A percentile compares a stretch with the other conserved stretches of the same genome.
Evolutionary conservation across 2,113 vertebrate genomes (phyloP).

Genomic region (Lampris megalopsis): DNA sequence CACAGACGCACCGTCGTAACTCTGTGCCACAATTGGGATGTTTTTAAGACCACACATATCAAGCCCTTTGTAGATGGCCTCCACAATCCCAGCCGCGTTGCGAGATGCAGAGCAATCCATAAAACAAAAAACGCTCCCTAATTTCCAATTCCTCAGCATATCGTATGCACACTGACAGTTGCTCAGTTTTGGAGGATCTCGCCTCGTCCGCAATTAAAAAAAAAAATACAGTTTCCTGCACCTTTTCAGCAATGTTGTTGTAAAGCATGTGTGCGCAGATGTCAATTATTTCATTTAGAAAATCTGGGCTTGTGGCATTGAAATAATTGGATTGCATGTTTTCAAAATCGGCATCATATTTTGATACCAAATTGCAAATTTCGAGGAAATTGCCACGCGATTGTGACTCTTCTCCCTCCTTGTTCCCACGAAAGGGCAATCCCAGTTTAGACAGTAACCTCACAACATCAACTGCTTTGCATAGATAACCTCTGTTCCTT

Average conservation of each 20-base stretch:
- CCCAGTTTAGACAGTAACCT: too few relatives aligned
- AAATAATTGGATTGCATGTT: neutral
- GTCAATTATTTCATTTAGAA: conserved; percentile 14
- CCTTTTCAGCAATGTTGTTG: neutral
- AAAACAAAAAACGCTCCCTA: conserved; percentile 6
- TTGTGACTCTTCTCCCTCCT: neutral
- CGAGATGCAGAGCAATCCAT: conserved; percentile 12
- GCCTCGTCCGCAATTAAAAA: conserved; percentile 16
- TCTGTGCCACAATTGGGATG: conserved; percentile 3
- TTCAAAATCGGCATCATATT: conserved; percentile 21
- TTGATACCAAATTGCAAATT: conserved; percentile 10
- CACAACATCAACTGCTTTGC: too few relatives aligned
- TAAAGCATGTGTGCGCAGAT: neutral
- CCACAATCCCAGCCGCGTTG: conserved; percentile 2
- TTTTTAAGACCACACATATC: neutral
- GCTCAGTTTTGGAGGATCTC: conserved; percentile 17
- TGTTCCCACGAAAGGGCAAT: conserved; percentile 16
- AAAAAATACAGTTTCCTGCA: conserved; percentile 6
- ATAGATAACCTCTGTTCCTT: too few relatives aligned
- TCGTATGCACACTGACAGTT: conserved; percentile 4
- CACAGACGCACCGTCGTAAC: neutral
- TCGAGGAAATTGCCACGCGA: neutral
- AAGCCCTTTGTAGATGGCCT: neutral
- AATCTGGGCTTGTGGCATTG: conserved; percentile 3
- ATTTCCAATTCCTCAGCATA: conserved; percentile 12